These are phyloP conservation scores for Eugnorisma glareosa DNA, from an alignment of 2,888 invertebrate genomes.

Conservation along the genomic window DNA sequence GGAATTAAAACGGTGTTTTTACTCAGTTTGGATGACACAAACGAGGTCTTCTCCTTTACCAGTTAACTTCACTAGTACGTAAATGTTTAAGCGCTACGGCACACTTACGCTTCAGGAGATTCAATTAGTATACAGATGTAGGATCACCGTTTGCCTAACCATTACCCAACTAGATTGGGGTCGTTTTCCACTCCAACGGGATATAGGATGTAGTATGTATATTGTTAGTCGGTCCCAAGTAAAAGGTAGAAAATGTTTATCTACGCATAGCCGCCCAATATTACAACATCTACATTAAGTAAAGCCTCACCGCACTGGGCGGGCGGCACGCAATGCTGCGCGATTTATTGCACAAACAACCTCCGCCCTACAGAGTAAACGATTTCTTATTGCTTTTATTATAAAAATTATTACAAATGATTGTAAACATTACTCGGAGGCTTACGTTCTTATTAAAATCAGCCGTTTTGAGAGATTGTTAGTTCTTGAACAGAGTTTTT, in stretches of 20 bases:
- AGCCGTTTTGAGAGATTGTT: not conserved
- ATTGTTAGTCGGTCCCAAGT: not conserved
- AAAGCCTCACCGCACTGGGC: conserved; percentile 13
- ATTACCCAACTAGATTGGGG: not conserved
- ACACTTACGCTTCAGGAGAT: not conserved
- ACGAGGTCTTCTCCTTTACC: not conserved
- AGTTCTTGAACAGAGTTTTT: not conserved
- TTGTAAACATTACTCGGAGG: conserved; percentile 40
- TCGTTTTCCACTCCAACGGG: not conserved
- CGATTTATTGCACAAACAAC: conserved; percentile 51
- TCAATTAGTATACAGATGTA: not conserved
- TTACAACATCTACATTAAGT: conserved; percentile 35
- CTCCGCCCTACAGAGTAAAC: conserved; percentile 41
- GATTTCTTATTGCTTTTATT: conserved; percentile 55
- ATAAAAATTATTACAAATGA: conserved; percentile 44
- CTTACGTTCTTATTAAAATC: conserved; percentile 28
- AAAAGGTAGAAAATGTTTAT: not conserved
- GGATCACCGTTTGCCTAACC: not conserved
- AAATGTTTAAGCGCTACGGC: not conserved
- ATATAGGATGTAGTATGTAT: not conserved
- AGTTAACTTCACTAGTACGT: not conserved
- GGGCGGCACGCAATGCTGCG: conserved; percentile 43
- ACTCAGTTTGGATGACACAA: not conserved
- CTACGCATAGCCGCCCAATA: not conserved
- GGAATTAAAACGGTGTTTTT: not conserved